Evolutionary conservation across 2,797 vertebrate genomes (phyloP).

Genomic region (Distichodus sexfasciatus): DNA sequence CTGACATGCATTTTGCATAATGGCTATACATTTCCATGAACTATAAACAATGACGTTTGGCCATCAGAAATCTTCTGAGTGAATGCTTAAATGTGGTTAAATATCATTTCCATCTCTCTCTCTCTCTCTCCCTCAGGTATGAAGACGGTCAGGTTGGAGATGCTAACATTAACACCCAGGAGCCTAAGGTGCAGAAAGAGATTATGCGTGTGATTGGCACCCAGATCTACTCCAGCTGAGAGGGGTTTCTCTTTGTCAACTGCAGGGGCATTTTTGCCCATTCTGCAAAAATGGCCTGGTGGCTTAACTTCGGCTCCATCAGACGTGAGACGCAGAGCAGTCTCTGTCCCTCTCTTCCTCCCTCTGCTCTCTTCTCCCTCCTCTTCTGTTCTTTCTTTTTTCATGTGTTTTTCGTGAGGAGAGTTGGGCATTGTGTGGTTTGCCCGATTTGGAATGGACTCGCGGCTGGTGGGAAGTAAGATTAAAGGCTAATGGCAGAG

Average conservation of each 20-base stretch:
- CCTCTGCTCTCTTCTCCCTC: slow-evolving; percentile 4
- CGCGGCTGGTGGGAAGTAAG: slow-evolving; percentile 4
- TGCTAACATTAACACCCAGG: slow-evolving; percentile 99
- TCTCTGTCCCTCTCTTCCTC: slow-evolving; percentile 1
- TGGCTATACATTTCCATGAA: too few relatives aligned
- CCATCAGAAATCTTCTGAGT: too few relatives aligned
- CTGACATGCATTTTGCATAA: too few relatives aligned
- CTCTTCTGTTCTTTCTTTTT: slow-evolving; percentile 30
- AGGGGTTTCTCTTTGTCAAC: slow-evolving; percentile 33
- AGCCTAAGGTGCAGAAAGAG: slow-evolving; percentile 99
- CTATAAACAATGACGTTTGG: too few relatives aligned
- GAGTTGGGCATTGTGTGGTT: slow-evolving; percentile 10
- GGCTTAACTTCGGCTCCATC: not conserved
- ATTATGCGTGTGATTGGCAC: slow-evolving; percentile 99
- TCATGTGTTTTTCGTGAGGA: slow-evolving; percentile 14
- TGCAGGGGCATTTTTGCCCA: not conserved
- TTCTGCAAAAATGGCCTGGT: slow-evolving; percentile 1
- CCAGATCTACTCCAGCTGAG: slow-evolving; percentile 98
- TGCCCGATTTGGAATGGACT: not conserved
- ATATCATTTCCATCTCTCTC: not conserved
- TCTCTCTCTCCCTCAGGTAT: slow-evolving; percentile 75
- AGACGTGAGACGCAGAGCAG: slow-evolving; percentile 6
- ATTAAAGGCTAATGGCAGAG: slow-evolving; percentile 1
- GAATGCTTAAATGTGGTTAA: too few relatives aligned
- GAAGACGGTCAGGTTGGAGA: slow-evolving; percentile 98